phyloP scores from a whole-genome alignment of 2,113 vertebrate species.

The Murina feae region DNA sequence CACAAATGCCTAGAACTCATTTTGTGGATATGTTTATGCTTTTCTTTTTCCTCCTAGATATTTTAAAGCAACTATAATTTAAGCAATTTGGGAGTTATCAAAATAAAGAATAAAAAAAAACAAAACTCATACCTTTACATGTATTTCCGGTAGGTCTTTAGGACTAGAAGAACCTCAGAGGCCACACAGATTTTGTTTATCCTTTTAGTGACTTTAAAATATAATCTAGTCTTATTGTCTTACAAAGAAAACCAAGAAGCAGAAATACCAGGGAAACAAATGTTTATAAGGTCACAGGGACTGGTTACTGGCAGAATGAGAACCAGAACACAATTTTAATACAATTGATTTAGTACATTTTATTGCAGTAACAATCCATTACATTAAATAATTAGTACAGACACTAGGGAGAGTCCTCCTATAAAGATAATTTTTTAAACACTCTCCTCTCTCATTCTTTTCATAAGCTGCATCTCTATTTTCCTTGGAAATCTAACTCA shows the following conservation, averaged over 20 bases:
- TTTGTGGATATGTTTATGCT: neutral
- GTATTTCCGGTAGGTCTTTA: neutral
- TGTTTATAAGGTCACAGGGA: neutral
- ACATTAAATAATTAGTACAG: neutral
- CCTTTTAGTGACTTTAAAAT: neutral
- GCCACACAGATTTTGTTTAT: neutral
- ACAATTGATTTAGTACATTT: neutral
- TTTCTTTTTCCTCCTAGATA: neutral
- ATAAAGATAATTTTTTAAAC: neutral
- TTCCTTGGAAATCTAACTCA: neutral
- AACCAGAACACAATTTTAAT: neutral
- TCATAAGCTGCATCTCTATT: neutral
- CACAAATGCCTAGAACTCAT: neutral
- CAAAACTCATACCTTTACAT: neutral
- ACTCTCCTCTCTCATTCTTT: neutral
- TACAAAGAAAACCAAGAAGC: neutral
- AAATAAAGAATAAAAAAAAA: constrained; percentile 17
- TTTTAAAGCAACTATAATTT: neutral
- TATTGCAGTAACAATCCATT: neutral
- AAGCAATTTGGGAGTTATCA: neutral
- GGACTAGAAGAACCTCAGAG: neutral
- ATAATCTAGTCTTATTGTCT: neutral
- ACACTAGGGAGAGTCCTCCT: neutral
- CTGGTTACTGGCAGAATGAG: neutral
- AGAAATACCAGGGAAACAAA: neutral